phyloP scores from a whole-genome alignment of 64 coral and sea anemone species.

The Stichodactyla helianthus region DNA sequence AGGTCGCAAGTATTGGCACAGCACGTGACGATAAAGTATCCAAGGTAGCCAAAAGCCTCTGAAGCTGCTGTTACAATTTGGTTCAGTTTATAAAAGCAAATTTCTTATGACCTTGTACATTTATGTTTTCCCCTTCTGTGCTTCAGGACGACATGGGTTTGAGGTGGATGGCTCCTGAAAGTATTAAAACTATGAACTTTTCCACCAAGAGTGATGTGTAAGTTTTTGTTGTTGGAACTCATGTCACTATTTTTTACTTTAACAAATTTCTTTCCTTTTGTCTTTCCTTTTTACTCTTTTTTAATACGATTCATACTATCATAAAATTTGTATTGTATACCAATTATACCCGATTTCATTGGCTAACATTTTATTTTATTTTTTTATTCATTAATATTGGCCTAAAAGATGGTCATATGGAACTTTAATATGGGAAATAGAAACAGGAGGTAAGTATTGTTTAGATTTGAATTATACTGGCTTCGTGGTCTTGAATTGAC shows the following conservation, averaged over 20 bases:
- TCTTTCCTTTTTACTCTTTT: too few species aligned
- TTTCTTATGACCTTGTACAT: too few species aligned
- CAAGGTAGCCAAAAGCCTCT: not conserved
- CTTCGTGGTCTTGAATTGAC: too few species aligned
- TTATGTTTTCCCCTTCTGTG: not conserved
- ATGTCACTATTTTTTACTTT: too few species aligned
- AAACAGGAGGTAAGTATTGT: constrained; percentile 49
- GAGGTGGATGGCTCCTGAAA: constrained; percentile 56
- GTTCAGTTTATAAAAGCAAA: not conserved
- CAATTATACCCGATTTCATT: not conserved
- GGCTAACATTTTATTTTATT: not conserved
- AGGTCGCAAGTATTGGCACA: constrained; percentile 37
- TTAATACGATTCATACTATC: too few species aligned
- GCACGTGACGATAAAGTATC: not conserved
- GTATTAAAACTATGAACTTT: constrained; percentile 33
- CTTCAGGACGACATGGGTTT: not conserved
- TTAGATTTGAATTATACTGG: not conserved
- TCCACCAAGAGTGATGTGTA: constrained; percentile 39
- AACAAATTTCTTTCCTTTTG: too few species aligned
- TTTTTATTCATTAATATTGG: not conserved
- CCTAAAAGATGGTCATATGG: constrained; percentile 55
- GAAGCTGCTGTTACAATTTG: not conserved
- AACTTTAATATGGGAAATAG: constrained; percentile 55
- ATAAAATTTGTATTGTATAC: too few species aligned
- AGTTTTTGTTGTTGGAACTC: not conserved